These are phyloP conservation scores for Trematomus bernacchii DNA, from an alignment of 2,797 vertebrate genomes.

Conservation along the genomic window DNA sequence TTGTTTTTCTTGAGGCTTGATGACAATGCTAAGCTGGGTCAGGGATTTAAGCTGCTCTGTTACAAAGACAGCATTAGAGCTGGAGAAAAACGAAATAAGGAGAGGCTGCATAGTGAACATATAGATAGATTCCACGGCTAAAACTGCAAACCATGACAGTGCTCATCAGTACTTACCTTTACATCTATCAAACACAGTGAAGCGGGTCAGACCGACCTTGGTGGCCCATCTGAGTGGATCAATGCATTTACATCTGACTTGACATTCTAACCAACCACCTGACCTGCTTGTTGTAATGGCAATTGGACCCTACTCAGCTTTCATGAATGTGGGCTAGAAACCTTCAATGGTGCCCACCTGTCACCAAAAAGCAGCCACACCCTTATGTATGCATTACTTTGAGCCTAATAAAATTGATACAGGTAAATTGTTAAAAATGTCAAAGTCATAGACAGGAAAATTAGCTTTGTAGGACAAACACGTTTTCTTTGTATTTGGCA, in stretches of 20 bases:
- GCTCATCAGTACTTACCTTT: constrained; percentile 2
- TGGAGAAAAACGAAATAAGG: background rate
- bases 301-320: background rate
- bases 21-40: constrained; percentile 18
- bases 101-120: constrained; percentile 5
- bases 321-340: background rate
- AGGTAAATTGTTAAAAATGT: too few relatives aligned
- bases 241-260: constrained; percentile 29
- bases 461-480: too few relatives aligned
- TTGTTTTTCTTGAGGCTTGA: constrained; percentile 36
- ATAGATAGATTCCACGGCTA: constrained; percentile 17
- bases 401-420: too few relatives aligned
- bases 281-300: constrained; percentile 2
- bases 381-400: too few relatives aligned
- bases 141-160: constrained; percentile 6
- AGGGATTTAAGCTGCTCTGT: constrained; percentile 31
- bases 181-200: constrained; percentile 12
- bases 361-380: too few relatives aligned
- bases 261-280: constrained; percentile 3
- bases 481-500: too few relatives aligned
- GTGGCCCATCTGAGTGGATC: constrained; percentile 20
- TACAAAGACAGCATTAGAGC: constrained; percentile 16
- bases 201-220: constrained; percentile 19
- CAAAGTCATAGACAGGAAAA: too few relatives aligned
- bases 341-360: too few relatives aligned